Evolutionary conservation across 37 sponge, comb jelly and placozoan species (phyloP).

Genomic region (Aphrocallistes beatrix): DNA sequence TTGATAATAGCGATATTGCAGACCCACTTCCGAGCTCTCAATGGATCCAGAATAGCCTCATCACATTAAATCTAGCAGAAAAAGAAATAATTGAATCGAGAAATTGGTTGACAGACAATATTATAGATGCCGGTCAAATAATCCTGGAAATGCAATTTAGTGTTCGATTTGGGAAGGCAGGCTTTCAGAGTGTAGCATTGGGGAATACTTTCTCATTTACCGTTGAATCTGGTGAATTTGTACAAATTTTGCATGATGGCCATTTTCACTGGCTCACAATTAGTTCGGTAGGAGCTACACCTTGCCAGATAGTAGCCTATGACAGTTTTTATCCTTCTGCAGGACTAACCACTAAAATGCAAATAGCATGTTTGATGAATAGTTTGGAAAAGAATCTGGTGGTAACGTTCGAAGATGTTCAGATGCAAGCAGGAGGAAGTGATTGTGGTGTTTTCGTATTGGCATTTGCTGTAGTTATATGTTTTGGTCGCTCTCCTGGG

Average conservation of each 20-base stretch:
- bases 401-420: neutral
- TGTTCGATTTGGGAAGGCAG: neutral
- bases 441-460: constrained; percentile 5
- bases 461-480: constrained; percentile 14
- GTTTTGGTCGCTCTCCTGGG: constrained; percentile 3
- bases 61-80: neutral
- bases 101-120: neutral
- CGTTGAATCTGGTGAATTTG: neutral
- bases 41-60: neutral
- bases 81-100: neutral
- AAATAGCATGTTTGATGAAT: neutral
- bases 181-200: neutral
- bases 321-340: neutral
- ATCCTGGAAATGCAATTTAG: neutral
- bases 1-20: neutral
- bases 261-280: neutral
- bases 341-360: neutral
- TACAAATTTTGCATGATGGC: neutral
- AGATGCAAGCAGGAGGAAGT: neutral
- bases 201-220: neutral
- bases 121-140: neutral
- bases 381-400: neutral
- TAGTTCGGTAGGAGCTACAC: neutral
- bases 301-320: neutral
- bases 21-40: neutral